These are phyloP conservation scores for Drosophila suzukii DNA, from an alignment of 1,140 invertebrate species.

Conservation along the genomic window DNA sequence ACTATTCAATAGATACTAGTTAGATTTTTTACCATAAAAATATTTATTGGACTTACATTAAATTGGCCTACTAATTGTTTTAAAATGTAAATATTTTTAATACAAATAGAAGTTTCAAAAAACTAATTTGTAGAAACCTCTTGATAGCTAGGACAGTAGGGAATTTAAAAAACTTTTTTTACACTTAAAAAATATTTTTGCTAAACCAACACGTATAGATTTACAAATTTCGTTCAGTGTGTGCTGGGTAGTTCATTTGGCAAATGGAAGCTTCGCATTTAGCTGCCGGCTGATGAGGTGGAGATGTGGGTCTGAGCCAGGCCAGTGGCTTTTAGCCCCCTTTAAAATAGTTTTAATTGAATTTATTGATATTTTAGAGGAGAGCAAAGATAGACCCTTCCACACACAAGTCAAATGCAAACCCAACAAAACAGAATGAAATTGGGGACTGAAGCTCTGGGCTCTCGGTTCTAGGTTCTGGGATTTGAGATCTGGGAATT, in stretches of 20 bases:
- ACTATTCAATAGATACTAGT: too few species aligned
- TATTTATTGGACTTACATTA: too few species aligned
- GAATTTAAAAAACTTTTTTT: not conserved
- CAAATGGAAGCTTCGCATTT: constrained; percentile 44
- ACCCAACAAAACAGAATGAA: constrained; percentile 29
- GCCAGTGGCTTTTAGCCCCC: constrained; percentile 52
- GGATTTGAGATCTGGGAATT: not conserved
- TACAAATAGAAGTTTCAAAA: too few species aligned
- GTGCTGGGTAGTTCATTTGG: constrained; percentile 30
- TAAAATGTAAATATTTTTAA: too few species aligned
- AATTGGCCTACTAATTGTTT: too few species aligned
- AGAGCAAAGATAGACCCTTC: constrained; percentile 1
- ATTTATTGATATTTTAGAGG: constrained; percentile 61
- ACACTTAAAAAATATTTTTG: not conserved
- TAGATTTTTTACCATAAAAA: too few species aligned
- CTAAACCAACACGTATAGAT: not conserved
- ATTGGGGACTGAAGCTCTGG: constrained; percentile 1
- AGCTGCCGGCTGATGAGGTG: constrained; percentile 28
- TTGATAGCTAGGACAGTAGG: too few species aligned
- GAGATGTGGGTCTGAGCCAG: constrained; percentile 9
- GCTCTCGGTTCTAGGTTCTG: not conserved
- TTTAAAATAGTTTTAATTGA: constrained; percentile 67
- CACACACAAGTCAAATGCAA: constrained; percentile 27
- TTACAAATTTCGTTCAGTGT: not conserved
- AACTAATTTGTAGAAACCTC: too few species aligned